Evolutionary conservation across 2,113 vertebrate genomes (phyloP).

Genomic region (Rissa tridactyla): DNA sequence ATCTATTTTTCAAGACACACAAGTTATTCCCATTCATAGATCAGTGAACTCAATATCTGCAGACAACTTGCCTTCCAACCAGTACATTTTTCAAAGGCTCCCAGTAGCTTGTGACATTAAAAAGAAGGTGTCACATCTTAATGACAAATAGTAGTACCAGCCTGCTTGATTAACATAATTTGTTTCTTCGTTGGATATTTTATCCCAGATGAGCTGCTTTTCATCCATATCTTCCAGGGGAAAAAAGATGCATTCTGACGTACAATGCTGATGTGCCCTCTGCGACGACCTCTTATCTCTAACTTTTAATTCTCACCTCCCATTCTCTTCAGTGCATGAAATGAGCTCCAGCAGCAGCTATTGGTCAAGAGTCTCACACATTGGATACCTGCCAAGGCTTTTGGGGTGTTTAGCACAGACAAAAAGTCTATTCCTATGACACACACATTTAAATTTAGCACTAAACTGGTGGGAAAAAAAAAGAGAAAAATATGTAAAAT

Average conservation of each 20-base stretch:
- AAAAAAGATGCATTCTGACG: slow-evolving; percentile 12
- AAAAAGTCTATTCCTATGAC: slow-evolving; percentile 52
- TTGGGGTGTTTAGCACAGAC: slow-evolving; percentile 37
- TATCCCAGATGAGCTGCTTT: slow-evolving; percentile 52
- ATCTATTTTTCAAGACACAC: slow-evolving; percentile 7
- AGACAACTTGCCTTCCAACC: not conserved
- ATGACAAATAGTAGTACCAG: slow-evolving; percentile 29
- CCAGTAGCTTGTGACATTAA: not conserved
- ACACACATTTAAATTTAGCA: slow-evolving; percentile 65
- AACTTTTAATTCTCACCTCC: not conserved
- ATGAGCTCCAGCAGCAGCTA: not conserved
- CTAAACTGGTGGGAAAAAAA: slow-evolving; percentile 28
- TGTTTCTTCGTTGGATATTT: slow-evolving; percentile 8
- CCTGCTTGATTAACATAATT: slow-evolving; percentile 55
- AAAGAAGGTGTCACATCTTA: slow-evolving; percentile 37
- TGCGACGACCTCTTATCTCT: slow-evolving; percentile 4
- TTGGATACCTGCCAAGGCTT: slow-evolving; percentile 2
- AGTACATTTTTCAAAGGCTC: not conserved
- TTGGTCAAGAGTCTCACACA: slow-evolving; percentile 1
- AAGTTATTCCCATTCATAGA: not conserved
- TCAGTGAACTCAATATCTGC: not conserved
- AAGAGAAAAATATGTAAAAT: slow-evolving; percentile 71
- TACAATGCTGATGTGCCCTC: slow-evolving; percentile 17
- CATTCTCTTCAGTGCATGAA: slow-evolving; percentile 2
- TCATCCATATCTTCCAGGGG: not conserved